Conservation (phyloP, 2,888 invertebrate genomes). For the Carcina quercana region DNA sequence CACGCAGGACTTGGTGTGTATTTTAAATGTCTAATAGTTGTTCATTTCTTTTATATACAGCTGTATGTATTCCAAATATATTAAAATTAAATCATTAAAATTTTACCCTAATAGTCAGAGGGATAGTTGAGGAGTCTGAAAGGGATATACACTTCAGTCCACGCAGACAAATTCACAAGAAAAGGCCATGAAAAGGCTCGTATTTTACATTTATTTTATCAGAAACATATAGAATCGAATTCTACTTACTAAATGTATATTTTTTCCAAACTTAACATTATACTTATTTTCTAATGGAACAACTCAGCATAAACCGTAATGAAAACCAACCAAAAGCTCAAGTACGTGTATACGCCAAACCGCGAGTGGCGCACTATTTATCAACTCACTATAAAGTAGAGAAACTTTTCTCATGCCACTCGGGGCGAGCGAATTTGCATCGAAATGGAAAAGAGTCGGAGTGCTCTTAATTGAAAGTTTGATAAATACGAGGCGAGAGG, state of each 20-base stretch:
- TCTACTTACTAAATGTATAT: too few species aligned
- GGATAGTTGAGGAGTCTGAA: background rate
- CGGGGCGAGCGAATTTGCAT: conserved; percentile 48
- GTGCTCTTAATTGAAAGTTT: conserved; percentile 63
- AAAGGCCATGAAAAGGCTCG: too few species aligned
- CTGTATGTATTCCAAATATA: conserved; percentile 1
- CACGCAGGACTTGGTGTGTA: conserved; percentile 88
- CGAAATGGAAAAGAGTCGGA: conserved; percentile 48
- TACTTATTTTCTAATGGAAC: background rate
- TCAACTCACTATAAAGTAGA: conserved; percentile 25
- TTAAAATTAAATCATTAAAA: too few species aligned
- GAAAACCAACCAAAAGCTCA: background rate
- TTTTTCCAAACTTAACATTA: too few species aligned
- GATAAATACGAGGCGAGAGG: conserved; percentile 38
- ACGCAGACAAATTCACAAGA: too few species aligned
- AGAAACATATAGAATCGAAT: too few species aligned
- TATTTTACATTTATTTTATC: too few species aligned
- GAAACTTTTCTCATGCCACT: conserved; percentile 29
- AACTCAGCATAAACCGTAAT: background rate
- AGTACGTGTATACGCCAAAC: conserved; percentile 7
- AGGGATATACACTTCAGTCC: too few species aligned
- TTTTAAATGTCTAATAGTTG: too few species aligned
- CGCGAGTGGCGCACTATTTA: conserved; percentile 27
- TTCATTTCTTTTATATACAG: too few species aligned
- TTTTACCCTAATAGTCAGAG: background rate